These are phyloP conservation scores for Trachemys scripta DNA, from an alignment of 2,113 vertebrate species.

Conservation along the genomic window DNA sequence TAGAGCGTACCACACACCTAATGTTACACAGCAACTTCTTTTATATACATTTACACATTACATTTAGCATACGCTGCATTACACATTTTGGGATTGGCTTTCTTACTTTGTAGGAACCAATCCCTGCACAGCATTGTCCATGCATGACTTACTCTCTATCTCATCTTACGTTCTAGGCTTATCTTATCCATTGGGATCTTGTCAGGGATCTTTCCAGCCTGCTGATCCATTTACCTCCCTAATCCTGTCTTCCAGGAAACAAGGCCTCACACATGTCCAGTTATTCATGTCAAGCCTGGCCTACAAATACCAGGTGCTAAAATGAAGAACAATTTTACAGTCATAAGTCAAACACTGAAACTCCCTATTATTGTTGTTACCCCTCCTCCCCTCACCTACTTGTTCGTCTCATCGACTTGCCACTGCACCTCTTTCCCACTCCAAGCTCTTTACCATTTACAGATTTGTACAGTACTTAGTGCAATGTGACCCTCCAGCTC, in stretches of 20 bases:
- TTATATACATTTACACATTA: not conserved
- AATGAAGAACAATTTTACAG: not conserved
- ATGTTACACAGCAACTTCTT: not conserved
- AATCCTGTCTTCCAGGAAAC: not conserved
- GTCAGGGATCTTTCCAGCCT: not conserved
- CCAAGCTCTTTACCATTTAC: not conserved
- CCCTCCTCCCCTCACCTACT: not conserved
- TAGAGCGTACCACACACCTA: not conserved
- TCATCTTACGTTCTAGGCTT: not conserved
- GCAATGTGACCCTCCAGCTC: accelerated
- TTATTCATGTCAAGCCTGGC: not conserved
- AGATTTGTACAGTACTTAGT: not conserved
- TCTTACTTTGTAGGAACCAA: not conserved
- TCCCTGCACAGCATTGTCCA: no score
- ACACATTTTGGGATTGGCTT: not conserved
- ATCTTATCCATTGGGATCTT: not conserved
- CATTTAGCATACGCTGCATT: not conserved
- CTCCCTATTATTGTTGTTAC: not conserved
- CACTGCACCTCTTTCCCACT: not conserved
- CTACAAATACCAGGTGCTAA: not conserved
- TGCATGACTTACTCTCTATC: not conserved
- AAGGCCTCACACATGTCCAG: not conserved
- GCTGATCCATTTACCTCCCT: not conserved
- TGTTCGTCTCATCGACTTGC: not conserved
- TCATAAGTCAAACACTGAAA: not conserved